Percentiles rank a stretch among this genome's conserved stretches.
Conservation (phyloP, 2,113 vertebrate genomes). For the Halcyon malimbica region DNA sequence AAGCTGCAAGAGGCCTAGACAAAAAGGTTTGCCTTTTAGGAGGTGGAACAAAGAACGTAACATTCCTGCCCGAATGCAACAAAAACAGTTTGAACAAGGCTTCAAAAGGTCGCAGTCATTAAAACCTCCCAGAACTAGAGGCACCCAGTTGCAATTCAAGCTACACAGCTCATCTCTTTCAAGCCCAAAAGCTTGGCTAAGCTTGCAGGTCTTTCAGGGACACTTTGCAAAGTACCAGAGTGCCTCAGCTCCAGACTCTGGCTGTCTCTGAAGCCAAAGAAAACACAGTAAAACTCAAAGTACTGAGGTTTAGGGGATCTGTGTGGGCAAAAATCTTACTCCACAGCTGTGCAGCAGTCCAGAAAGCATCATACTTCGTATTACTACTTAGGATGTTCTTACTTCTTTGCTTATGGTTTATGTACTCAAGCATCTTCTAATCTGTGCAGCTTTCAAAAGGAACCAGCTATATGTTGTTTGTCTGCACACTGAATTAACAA, state of each 20-base stretch:
- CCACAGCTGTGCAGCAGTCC: not conserved
- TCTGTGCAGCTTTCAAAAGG: not conserved
- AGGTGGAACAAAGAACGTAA: constrained; percentile 27
- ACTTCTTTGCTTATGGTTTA: not conserved
- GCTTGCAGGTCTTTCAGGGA: constrained; percentile 34
- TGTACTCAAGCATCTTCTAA: not conserved
- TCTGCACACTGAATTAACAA: not conserved
- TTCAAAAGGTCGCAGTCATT: not conserved
- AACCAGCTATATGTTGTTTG: not conserved
- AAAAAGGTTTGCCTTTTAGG: constrained; percentile 16
- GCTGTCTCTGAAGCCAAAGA: constrained; percentile 3
- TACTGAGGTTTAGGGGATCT: not conserved
- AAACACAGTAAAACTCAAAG: not conserved
- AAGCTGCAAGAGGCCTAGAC: not conserved
- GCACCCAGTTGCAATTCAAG: constrained; percentile 26
- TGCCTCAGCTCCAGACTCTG: not conserved
- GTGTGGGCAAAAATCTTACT: not conserved
- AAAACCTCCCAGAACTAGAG: not conserved
- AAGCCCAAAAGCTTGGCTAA: constrained; percentile 30
- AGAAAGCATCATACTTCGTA: not conserved
- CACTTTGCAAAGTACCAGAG: not conserved
- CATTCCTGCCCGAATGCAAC: constrained; percentile 37
- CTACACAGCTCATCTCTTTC: not conserved
- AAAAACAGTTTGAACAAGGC: constrained; percentile 48
- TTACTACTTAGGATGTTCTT: not conserved